Conservation (phyloP, 2,888 invertebrate genomes). For the Coelopa pilipes region DNA sequence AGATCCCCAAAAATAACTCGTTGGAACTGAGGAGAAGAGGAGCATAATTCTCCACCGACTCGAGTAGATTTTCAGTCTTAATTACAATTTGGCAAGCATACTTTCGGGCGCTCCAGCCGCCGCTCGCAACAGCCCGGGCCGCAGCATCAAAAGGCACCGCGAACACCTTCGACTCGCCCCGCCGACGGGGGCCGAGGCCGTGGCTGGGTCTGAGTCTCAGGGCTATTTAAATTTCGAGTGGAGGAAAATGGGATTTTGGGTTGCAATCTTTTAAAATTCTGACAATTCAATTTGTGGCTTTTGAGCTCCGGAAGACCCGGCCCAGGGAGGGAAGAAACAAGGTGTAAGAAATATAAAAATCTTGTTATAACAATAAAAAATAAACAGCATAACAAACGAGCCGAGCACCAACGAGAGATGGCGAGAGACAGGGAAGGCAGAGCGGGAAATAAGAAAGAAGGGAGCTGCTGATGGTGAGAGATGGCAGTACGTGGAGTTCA, state of each 20-base stretch:
- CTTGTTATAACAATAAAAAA: not conserved
- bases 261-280: conserved; percentile 21
- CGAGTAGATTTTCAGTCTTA: not conserved
- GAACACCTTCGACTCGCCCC: too few species aligned
- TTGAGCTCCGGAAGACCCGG: not conserved
- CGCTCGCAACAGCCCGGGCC: too few species aligned
- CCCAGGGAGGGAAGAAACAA: not conserved
- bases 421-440: not conserved
- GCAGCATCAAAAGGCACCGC: too few species aligned
- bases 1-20: too few species aligned
- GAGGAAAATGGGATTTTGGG: conserved; percentile 7
- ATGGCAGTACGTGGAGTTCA: not conserved
- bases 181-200: too few species aligned
- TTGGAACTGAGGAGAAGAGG: too few species aligned
- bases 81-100: not conserved
- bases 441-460: not conserved
- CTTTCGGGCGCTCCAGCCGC: too few species aligned
- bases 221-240: too few species aligned
- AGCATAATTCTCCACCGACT: not conserved
- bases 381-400: conserved; percentile 6
- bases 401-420: not conserved
- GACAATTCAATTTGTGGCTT: conserved; percentile 16
- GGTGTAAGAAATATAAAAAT: not conserved
- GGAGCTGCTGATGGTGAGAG: too few species aligned
- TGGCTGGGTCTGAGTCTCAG: too few species aligned